Evolutionary conservation across 2,888 invertebrate genomes (phyloP).

Genomic region (Hylaea fasciaria): DNA sequence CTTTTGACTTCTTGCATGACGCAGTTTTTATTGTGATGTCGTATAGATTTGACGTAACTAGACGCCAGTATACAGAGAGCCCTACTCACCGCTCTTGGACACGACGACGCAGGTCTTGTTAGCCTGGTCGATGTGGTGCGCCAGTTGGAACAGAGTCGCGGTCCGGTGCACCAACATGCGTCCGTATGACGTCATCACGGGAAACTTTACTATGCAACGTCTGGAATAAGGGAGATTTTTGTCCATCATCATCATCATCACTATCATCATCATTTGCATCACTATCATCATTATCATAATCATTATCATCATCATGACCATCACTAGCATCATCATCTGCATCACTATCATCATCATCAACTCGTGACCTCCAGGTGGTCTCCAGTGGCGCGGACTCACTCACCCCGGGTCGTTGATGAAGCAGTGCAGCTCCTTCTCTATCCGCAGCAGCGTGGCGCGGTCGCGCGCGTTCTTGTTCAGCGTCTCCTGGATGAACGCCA

Average conservation of each 20-base stretch:
- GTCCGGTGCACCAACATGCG: conserved; percentile 98
- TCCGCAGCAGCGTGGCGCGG: conserved; percentile 91
- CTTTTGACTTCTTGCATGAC: too few species aligned
- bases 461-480: conserved; percentile 96
- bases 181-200: conserved; percentile 97
- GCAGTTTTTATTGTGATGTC: too few species aligned
- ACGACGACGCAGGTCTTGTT: conserved; percentile 93
- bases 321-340: too few species aligned
- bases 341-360: too few species aligned
- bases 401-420: conserved; percentile 93
- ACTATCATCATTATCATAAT: too few species aligned
- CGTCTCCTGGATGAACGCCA: conserved; percentile 95
- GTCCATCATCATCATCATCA: too few species aligned
- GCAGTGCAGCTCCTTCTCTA: conserved; percentile 94
- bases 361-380: too few species aligned
- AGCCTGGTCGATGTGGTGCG: conserved; percentile 95
- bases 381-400: too few species aligned
- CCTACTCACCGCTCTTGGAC: conserved; percentile 89
- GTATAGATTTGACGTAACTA: too few species aligned
- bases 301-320: too few species aligned
- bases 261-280: too few species aligned
- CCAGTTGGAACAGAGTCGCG: conserved; percentile 96
- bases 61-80: background rate
- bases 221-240: conserved; percentile 61
- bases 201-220: conserved; percentile 92